Evolutionary conservation across 2,797 vertebrate genomes (phyloP).

Genomic region (Sebastiscus albofasciatus): DNA sequence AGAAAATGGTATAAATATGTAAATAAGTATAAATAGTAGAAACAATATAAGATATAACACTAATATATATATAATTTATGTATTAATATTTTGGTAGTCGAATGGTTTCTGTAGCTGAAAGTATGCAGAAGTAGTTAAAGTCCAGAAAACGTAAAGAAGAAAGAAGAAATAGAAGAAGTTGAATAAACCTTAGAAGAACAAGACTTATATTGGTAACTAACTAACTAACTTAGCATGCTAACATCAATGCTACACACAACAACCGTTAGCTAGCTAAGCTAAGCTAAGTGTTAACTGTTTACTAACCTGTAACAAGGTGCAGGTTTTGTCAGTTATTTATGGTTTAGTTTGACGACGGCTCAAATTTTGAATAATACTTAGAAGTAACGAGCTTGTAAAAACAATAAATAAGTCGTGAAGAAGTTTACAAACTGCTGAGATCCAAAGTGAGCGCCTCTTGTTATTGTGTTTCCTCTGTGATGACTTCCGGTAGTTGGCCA

Average conservation of each 20-base stretch:
- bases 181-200: no score
- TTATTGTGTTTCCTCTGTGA: neutral
- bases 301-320: neutral
- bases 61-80: no score
- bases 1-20: no score
- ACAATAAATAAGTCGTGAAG: rapidly evolving
- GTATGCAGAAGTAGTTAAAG: no score
- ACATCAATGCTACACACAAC: neutral
- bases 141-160: no score
- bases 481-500: neutral
- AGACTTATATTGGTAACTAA: neutral
- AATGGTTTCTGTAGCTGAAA: no score
- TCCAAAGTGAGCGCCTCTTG: neutral
- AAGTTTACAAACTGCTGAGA: neutral
- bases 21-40: no score
- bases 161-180: no score
- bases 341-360: neutral
- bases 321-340: neutral
- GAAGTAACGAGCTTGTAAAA: rapidly evolving
- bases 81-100: no score
- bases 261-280: neutral
- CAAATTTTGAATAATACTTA: neutral
- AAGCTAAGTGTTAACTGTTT: neutral
- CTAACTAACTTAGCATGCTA: neutral
- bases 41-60: no score